Percentiles rank a stretch among this genome's conserved stretches.
phyloP scores from a whole-genome alignment of 1,140 invertebrate species.

The Eciton burchellii region DNA sequence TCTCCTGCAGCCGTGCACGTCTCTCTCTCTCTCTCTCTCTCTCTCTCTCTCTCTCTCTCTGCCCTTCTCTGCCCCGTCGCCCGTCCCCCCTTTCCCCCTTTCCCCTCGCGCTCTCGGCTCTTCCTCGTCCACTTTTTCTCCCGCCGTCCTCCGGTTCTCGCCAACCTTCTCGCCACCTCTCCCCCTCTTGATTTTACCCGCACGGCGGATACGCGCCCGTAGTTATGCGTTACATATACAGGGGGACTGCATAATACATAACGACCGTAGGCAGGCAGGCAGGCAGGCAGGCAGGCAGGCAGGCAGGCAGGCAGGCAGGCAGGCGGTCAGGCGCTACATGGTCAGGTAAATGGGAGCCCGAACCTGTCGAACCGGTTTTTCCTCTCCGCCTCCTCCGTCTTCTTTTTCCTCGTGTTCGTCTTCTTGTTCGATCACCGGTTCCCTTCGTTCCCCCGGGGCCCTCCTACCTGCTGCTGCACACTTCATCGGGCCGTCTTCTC shows the following conservation, averaged over 20 bases:
- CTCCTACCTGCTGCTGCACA: not conserved
- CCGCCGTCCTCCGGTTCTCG: constrained; percentile 7
- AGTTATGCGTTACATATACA: constrained; percentile 83
- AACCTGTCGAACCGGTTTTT: constrained; percentile 84
- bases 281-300: constrained; percentile 51
- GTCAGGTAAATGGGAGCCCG: constrained; percentile 80
- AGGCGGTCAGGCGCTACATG: constrained; percentile 75
- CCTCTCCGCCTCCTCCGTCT: constrained; percentile 49
- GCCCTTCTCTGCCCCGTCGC: constrained; percentile 34
- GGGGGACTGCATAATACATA: constrained; percentile 81
- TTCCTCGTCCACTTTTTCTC: constrained; percentile 59
- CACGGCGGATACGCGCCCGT: constrained; percentile 70
- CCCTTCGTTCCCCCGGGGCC: constrained; percentile 22
- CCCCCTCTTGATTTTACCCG: not conserved
- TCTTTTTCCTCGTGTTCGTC: constrained; percentile 22
- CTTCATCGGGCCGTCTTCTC: constrained; percentile 11
- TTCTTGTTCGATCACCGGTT: constrained; percentile 13
- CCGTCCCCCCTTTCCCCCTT: not conserved
- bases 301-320: constrained; percentile 69
- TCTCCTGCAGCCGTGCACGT: constrained; percentile 33
- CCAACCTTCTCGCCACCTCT: not conserved
- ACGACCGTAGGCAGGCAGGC: constrained; percentile 75
- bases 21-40: constrained; percentile 18
- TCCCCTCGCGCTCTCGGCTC: constrained; percentile 25
- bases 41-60: constrained; percentile 5